Evolutionary conservation across 2,113 vertebrate genomes (phyloP).

Genomic region (Prolemur simus): DNA sequence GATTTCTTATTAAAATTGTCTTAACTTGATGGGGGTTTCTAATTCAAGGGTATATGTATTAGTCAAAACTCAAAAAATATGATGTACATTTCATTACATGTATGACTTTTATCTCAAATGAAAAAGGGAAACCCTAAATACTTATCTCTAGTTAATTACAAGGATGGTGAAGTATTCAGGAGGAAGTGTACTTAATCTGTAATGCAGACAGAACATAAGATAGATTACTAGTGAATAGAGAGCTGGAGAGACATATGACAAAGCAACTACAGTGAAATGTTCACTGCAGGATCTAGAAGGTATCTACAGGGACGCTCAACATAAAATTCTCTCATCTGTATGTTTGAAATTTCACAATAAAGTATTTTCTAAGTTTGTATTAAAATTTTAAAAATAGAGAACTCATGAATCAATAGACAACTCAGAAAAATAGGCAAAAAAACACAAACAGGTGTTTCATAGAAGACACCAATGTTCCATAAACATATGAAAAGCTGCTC

Average conservation of each 20-base stretch:
- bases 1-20: slow-evolving; percentile 25
- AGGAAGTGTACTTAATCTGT: background rate
- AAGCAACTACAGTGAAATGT: background rate
- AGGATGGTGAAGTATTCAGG: background rate
- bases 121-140: background rate
- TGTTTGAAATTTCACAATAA: background rate
- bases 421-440: background rate
- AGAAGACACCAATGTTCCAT: background rate
- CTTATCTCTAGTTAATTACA: background rate
- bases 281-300: background rate
- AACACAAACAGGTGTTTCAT: background rate
- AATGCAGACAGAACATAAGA: background rate
- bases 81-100: background rate
- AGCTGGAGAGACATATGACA: background rate
- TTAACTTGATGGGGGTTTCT: background rate
- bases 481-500: background rate
- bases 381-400: slow-evolving; percentile 4
- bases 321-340: background rate
- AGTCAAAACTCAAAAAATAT: background rate
- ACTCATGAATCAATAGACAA: background rate
- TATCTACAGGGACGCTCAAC: background rate
- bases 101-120: background rate
- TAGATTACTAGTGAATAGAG: background rate
- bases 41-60: background rate
- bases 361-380: background rate